Conservation (phyloP, 2,113 vertebrate species). For the Trematomus loennbergii region DNA sequence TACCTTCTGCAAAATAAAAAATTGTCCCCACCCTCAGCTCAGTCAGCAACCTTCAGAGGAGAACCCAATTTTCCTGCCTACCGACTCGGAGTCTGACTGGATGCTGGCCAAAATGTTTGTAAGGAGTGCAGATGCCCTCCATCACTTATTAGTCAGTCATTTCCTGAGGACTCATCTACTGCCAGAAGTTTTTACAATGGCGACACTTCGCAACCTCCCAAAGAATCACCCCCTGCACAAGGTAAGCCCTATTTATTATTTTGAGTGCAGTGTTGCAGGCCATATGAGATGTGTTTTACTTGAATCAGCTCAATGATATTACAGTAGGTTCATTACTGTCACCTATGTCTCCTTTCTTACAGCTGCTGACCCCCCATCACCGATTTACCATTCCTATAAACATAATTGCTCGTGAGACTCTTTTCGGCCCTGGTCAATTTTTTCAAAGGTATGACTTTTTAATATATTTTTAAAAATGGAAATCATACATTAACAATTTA, state of each 20-base stretch:
- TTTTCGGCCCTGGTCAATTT: slow-evolving; percentile 17
- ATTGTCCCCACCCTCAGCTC: slow-evolving; percentile 18
- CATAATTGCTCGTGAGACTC: background rate
- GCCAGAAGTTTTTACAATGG: slow-evolving; percentile 74
- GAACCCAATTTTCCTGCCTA: slow-evolving; percentile 78
- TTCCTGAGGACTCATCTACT: slow-evolving; percentile 75
- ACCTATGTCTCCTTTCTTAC: background rate
- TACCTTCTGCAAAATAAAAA: background rate
- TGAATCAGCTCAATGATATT: background rate
- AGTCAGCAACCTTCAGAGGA: slow-evolving; percentile 44
- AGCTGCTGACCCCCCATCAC: slow-evolving; percentile 45
- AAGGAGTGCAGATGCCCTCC: slow-evolving; percentile 72
- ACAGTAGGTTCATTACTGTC: background rate
- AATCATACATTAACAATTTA: background rate
- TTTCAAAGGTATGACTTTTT: slow-evolving; percentile 25
- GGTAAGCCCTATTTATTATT: slow-evolving; percentile 22
- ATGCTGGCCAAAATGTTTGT: slow-evolving; percentile 81
- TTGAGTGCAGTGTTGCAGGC: background rate
- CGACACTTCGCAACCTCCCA: slow-evolving; percentile 77
- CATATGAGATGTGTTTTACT: background rate
- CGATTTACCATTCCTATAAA: slow-evolving; percentile 41
- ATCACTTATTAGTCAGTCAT: slow-evolving; percentile 66
- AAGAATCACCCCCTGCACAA: slow-evolving; percentile 79
- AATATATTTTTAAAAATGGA: background rate
- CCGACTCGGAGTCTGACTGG: slow-evolving; percentile 75